Conservation (phyloP, 2,797 vertebrate species). For the Microctenopoma steveboyesi region DNA sequence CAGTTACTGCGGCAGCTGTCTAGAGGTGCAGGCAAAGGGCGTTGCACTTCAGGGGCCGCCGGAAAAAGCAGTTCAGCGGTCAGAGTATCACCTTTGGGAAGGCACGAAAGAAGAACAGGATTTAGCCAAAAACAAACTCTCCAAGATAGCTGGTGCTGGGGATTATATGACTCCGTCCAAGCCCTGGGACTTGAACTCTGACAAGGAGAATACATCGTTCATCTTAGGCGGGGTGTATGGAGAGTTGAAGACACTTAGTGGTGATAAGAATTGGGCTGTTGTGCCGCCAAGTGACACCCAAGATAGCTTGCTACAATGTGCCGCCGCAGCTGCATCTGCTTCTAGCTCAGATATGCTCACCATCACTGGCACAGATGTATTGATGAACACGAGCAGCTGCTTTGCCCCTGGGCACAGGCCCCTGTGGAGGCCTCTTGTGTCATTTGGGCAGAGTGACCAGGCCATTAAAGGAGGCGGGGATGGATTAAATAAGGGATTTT, state of each 20-base stretch:
- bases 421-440: slow-evolving; percentile 94
- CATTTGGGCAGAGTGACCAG: slow-evolving; percentile 92
- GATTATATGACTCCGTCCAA: slow-evolving; percentile 97
- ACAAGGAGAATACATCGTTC: slow-evolving; percentile 92
- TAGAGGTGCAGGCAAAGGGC: slow-evolving; percentile 86
- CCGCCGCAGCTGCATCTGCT: slow-evolving; percentile 80
- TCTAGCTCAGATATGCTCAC: slow-evolving; percentile 91
- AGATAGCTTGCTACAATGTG: slow-evolving; percentile 90
- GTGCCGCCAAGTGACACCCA: slow-evolving; percentile 87
- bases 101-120: slow-evolving; percentile 90
- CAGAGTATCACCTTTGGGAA: slow-evolving; percentile 98
- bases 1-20: slow-evolving; percentile 88
- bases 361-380: slow-evolving; percentile 95
- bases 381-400: slow-evolving; percentile 95
- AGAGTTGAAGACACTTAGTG: slow-evolving; percentile 91
- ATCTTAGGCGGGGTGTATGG: slow-evolving; percentile 98
- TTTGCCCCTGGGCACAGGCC: slow-evolving; percentile 95
- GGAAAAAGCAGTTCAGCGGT: slow-evolving; percentile 93
- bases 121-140: slow-evolving; percentile 87
- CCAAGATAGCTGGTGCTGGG: slow-evolving; percentile 88
- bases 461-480: slow-evolving; percentile 88
- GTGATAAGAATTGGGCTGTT: slow-evolving; percentile 94
- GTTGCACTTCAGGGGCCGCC: slow-evolving; percentile 86
- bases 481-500: slow-evolving; percentile 95
- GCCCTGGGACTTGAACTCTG: slow-evolving; percentile 91